These are phyloP conservation scores for Corythornis vintsioides DNA, from an alignment of 2,113 vertebrate genomes.

Conservation along the genomic window DNA sequence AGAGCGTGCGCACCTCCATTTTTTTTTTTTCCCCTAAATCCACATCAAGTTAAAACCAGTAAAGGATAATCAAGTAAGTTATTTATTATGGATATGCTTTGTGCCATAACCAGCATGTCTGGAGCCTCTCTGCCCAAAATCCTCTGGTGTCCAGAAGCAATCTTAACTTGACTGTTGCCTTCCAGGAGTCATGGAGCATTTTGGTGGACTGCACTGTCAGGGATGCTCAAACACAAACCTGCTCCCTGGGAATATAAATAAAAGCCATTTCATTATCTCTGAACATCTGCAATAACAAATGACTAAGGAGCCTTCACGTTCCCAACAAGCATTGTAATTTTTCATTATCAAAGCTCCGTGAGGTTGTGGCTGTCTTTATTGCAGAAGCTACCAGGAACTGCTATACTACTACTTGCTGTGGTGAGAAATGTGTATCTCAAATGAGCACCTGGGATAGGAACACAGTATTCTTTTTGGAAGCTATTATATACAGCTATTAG, in stretches of 20 bases:
- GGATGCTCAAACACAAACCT: background rate
- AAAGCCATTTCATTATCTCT: background rate
- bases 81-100: background rate
- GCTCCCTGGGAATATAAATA: background rate
- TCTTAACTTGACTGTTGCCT: background rate
- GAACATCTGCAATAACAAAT: background rate
- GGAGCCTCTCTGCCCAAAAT: background rate
- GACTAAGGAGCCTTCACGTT: background rate
- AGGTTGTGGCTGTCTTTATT: background rate
- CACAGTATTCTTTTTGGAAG: background rate
- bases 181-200: background rate
- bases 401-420: background rate
- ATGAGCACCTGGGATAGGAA: background rate
- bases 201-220: background rate
- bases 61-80: background rate
- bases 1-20: background rate
- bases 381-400: background rate
- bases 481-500: background rate
- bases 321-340: background rate
- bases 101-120: background rate
- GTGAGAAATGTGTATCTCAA: background rate
- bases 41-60: background rate
- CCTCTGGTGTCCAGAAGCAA: no score
- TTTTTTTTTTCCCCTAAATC: background rate
- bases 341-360: background rate